A percentile compares a stretch with the other conserved stretches of the same genome.
These are phyloP conservation scores for Orientallactaga bullata DNA, from an alignment of 2,113 vertebrate genomes.

Conservation along the genomic window DNA sequence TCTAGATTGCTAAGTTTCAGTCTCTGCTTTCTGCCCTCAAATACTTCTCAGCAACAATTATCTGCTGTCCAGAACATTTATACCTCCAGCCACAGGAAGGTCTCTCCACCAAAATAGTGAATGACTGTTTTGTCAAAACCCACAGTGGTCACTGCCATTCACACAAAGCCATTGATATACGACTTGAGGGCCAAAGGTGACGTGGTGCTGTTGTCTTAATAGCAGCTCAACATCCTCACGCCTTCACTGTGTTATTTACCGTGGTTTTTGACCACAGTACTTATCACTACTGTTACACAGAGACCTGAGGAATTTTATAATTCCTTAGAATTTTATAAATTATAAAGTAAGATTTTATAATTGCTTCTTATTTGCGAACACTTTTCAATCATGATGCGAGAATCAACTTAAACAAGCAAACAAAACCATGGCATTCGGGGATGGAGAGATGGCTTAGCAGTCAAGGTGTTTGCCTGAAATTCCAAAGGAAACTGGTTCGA, in stretches of 20 bases:
- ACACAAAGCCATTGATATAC: rapidly evolving
- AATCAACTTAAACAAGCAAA: slow-evolving; percentile 35
- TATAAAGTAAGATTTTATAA: neutral
- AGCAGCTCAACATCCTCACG: neutral
- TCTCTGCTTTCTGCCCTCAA: slow-evolving; percentile 21
- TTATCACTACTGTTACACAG: neutral
- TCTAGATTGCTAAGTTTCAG: neutral
- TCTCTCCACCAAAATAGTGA: neutral
- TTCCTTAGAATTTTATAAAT: too few species aligned
- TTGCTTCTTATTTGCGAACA: slow-evolving; percentile 50
- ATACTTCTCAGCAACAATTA: neutral
- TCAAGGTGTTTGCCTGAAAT: too few species aligned
- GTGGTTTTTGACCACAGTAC: neutral
- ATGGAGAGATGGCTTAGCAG: too few species aligned
- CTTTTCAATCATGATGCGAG: slow-evolving; percentile 54
- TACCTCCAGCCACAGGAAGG: neutral
- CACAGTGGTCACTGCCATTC: neutral
- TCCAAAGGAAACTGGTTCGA: too few species aligned
- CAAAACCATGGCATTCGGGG: neutral
- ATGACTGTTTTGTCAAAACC: neutral
- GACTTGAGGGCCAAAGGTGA: neutral
- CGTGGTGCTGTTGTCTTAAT: neutral
- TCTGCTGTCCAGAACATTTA: neutral
- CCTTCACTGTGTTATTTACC: neutral
- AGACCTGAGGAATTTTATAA: slow-evolving; percentile 18